These are phyloP conservation scores for Phylloscopus trochiloides DNA, from an alignment of 2,113 vertebrate genomes.

Conservation along the genomic window DNA sequence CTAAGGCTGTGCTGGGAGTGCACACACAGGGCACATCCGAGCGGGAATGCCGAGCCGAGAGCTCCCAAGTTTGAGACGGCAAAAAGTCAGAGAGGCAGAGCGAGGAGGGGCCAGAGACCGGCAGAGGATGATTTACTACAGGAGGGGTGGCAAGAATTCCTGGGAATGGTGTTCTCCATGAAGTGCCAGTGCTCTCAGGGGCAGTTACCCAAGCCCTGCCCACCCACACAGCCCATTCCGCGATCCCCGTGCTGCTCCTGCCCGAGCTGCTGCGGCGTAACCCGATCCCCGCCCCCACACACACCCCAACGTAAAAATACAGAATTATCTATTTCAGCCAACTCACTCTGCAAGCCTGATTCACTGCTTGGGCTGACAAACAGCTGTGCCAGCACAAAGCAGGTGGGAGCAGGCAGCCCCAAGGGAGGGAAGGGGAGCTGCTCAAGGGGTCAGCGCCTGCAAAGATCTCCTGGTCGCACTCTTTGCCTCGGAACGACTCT, in stretches of 20 bases:
- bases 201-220: neutral
- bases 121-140: neutral
- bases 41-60: neutral
- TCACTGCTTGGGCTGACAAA: neutral
- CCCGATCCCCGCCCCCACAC: neutral
- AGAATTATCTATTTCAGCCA: constrained; percentile 8
- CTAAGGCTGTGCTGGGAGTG: rapidly evolving
- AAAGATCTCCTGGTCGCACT: neutral
- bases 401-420: constrained; percentile 25
- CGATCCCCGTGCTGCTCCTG: neutral
- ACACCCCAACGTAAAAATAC: constrained; percentile 4
- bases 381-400: constrained; percentile 38
- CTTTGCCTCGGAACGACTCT: neutral
- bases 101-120: neutral
- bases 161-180: neutral
- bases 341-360: neutral
- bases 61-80: neutral
- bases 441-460: neutral
- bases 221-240: constrained; percentile 19
- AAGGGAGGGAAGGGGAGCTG: neutral
- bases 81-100: neutral
- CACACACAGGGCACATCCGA: neutral
- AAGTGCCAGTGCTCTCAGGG: neutral
- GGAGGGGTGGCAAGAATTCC: neutral
- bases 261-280: neutral